Evolutionary conservation across 2,888 invertebrate genomes (phyloP), one percentile per base, ranked within the genome.

Genomic region (Callyntrura guangdongensis): DNA sequence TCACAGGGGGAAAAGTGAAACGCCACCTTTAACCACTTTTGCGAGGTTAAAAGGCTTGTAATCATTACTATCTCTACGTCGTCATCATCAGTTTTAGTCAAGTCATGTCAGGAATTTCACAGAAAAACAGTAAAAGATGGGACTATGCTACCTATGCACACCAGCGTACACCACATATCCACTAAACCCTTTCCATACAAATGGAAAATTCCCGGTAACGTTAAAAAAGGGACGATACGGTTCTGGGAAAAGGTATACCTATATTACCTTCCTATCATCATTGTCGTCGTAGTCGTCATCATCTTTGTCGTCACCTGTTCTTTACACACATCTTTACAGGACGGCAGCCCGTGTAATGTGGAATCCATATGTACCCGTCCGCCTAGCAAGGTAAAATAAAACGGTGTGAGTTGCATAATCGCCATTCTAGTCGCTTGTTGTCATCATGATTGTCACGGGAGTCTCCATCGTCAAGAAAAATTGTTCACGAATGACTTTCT

Each of bases 341-440:
- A 74, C 12, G 67, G 25, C 8, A 14, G 14, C 8, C 17, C 8
- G 45, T 9, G 45, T 69, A 14, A n/a, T n/a, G n/a, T n/a, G 12
- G 6, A 36, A 6, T 14, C 1, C 8, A 59, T 69, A 27, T 20
- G 61, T 22, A 61, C n/a, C n/a, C n/a, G n/a, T n/a, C n/a, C 9
- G 49, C 25, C 25, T 0, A 14, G 14, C 1, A 82, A 82, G 2
- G 45, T 22, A 45, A 5, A 14, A 67, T 22, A 84, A 25, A 53
- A 59, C n/a, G 53, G 53, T 89, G 89, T 85, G 84, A 89, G 85
- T 86, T 90, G 85, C 90, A 90, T 90, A 90, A 90, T 86, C 90
- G 86, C 86, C 90, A 86, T 79, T 79, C 56, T 79, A 11, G 79
- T 59, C 79, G 59, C 27, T 59, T 56, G 27, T 79, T 59, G 79